Evolutionary conservation across 2,797 vertebrate genomes (phyloP).

Genomic region (Iguana delicatissima): DNA sequence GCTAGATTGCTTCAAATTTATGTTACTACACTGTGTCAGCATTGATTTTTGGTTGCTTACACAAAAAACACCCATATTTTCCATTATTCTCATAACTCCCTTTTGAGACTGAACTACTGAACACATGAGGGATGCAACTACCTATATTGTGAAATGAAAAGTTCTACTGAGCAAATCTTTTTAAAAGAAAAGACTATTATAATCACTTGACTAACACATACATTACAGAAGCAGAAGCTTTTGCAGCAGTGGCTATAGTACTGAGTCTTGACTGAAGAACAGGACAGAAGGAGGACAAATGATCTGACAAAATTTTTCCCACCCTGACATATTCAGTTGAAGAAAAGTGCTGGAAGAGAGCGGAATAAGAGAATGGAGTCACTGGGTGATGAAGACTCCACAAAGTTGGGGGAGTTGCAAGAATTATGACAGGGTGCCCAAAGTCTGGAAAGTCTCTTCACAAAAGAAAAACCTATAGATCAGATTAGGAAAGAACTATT

Average conservation of each 20-base stretch:
- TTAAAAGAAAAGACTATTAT: neutral
- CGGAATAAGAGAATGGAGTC: neutral
- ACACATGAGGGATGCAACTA: neutral
- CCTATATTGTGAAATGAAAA: neutral
- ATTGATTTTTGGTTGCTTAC: neutral
- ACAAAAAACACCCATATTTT: neutral
- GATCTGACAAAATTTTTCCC: too few species aligned
- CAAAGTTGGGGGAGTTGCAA: too few species aligned
- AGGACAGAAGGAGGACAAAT: too few species aligned
- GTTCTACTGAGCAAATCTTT: neutral
- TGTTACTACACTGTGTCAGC: neutral
- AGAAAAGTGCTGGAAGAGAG: neutral
- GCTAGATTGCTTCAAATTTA: neutral
- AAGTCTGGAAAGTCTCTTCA: neutral
- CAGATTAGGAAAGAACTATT: neutral
- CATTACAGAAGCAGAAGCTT: neutral
- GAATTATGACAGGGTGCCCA: neutral
- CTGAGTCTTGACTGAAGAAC: too few species aligned
- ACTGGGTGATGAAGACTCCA: too few species aligned
- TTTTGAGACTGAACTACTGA: neutral
- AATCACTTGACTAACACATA: neutral
- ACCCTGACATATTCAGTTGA: too few species aligned
- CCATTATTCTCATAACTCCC: neutral
- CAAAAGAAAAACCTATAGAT: neutral
- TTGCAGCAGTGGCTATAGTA: neutral